These are phyloP conservation scores for Ormyrus thymus DNA, from an alignment of 2,888 invertebrate genomes.

Conservation along the genomic window DNA sequence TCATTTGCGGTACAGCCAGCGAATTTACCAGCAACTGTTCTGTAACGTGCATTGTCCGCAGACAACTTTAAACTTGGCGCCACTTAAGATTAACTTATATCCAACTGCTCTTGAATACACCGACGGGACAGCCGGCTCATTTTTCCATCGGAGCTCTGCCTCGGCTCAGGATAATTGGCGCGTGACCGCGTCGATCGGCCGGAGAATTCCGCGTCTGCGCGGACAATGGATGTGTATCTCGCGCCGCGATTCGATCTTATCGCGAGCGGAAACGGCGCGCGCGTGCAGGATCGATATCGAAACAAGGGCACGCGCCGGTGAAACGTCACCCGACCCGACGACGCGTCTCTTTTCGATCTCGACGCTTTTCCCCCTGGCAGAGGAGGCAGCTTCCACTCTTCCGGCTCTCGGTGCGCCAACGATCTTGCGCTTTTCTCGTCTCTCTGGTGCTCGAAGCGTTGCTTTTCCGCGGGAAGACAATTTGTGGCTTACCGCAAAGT, in stretches of 20 bases:
- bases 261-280: neutral
- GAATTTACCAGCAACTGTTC: too few species aligned
- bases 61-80: too few species aligned
- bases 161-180: too few species aligned
- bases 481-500: slow-evolving; percentile 21
- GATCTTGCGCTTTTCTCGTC: neutral
- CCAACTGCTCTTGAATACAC: neutral
- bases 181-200: neutral
- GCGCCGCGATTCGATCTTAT: neutral
- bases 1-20: too few species aligned
- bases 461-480: neutral
- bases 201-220: slow-evolving; percentile 9
- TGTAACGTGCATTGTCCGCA: too few species aligned
- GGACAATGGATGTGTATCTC: slow-evolving; percentile 33
- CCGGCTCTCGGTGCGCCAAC: too few species aligned
- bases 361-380: too few species aligned
- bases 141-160: neutral
- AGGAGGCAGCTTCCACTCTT: too few species aligned
- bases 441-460: neutral
- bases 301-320: too few species aligned
- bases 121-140: neutral
- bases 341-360: too few species aligned
- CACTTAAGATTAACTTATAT: too few species aligned
- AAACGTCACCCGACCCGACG: too few species aligned
- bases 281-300: neutral